phyloP scores from a whole-genome alignment of 2,113 vertebrate genomes.

The human (Homo sapiens) region DNA sequence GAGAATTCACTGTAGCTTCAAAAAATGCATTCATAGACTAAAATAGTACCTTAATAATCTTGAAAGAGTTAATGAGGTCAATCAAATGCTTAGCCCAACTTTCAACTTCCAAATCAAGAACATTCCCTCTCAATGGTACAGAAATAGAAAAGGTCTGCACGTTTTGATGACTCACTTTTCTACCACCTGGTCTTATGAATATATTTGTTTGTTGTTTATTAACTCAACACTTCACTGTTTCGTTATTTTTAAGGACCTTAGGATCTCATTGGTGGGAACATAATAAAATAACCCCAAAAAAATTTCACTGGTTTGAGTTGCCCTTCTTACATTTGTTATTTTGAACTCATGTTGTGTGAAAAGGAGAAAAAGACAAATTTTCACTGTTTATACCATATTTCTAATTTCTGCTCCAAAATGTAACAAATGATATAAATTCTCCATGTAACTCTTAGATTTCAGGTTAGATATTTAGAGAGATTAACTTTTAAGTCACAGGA shows the following conservation, averaged over 20 bases:
- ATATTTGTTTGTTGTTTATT: neutral
- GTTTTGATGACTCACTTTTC: neutral
- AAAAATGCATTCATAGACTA: conserved; percentile 12
- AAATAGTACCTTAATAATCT: conserved; percentile 37
- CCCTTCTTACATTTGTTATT: conserved; percentile 19
- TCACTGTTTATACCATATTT: conserved; percentile 32
- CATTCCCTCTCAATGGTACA: neutral
- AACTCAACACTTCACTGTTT: neutral
- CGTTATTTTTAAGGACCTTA: conserved; percentile 26
- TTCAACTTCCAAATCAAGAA: conserved; percentile 23
- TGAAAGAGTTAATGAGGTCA: conserved; percentile 18
- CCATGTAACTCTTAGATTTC: neutral
- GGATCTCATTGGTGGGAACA: neutral
- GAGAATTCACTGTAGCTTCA: neutral
- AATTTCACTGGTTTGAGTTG: neutral
- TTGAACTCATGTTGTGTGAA: neutral
- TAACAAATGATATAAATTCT: conserved; percentile 8
- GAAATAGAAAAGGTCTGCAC: neutral
- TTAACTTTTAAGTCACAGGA: conserved; percentile 48
- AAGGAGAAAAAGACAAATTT: conserved; percentile 36
- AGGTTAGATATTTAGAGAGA: neutral
- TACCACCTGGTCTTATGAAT: neutral
- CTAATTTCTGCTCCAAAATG: conserved; percentile 37
- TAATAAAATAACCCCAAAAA: neutral
- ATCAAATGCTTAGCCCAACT: conserved; percentile 15